These are phyloP conservation scores for Amblyornis subalaris DNA, from an alignment of 2,113 vertebrate species.

Conservation along the genomic window DNA sequence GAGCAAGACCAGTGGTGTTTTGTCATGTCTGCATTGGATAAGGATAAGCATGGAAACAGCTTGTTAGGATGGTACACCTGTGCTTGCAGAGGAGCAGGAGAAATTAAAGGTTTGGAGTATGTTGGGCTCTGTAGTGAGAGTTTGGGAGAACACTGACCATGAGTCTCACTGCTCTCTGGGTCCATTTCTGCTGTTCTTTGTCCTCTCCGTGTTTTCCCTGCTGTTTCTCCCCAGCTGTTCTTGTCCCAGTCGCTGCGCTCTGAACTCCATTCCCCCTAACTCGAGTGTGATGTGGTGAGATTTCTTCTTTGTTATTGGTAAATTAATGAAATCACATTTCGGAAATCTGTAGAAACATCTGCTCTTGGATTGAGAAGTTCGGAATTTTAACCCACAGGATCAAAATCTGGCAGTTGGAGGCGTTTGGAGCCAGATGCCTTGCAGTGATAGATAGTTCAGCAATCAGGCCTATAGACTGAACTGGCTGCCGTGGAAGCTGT, in stretches of 20 bases:
- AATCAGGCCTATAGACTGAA: not conserved
- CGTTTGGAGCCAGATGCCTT: not conserved
- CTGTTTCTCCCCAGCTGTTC: not conserved
- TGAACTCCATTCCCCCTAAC: not conserved
- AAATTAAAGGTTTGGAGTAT: not conserved
- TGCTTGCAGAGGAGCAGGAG: not conserved
- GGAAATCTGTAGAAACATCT: not conserved
- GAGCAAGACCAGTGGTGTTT: not conserved
- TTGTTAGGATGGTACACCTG: not conserved
- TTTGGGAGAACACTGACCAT: not conserved
- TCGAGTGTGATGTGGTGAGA: not conserved
- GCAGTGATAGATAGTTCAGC: not conserved
- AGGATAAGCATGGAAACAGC: not conserved
- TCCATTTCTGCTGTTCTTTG: not conserved
- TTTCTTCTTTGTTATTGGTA: not conserved
- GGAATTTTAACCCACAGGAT: not conserved
- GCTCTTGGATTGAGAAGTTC: not conserved
- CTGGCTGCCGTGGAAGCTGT: not conserved
- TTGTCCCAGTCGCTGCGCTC: rapidly evolving
- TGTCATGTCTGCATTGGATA: not conserved
- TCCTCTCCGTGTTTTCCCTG: not conserved
- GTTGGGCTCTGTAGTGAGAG: not conserved
- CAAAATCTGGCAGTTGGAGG: not conserved
- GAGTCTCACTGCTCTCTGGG: not conserved
- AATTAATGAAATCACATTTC: not conserved